These are phyloP conservation scores for Bradypus variegatus DNA, from an alignment of 2,797 vertebrate species.

Conservation along the genomic window DNA sequence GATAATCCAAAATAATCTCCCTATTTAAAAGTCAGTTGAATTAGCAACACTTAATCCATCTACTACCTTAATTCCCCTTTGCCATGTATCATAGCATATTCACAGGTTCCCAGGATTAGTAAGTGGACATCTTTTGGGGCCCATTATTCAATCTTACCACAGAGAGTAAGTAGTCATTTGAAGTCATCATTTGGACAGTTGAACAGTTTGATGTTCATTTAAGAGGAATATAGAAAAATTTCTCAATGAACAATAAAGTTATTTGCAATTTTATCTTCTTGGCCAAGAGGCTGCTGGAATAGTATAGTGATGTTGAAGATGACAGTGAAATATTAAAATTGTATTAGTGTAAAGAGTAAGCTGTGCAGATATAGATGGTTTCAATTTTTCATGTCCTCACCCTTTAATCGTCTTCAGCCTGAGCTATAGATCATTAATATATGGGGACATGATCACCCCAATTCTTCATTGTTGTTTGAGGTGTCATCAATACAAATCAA, in stretches of 20 bases:
- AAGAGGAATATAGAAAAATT: neutral
- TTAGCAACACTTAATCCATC: neutral
- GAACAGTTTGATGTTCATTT: neutral
- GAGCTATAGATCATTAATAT: neutral
- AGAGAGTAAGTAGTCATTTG: neutral
- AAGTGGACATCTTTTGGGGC: neutral
- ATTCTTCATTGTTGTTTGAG: neutral
- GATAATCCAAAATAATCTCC: neutral
- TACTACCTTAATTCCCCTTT: neutral
- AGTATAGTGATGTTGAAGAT: neutral
- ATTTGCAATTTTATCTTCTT: constrained; percentile 15
- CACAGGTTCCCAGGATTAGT: neutral
- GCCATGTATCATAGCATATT: neutral
- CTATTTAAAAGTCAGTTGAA: constrained; percentile 5
- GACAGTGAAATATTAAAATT: neutral
- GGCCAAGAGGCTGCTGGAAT: neutral
- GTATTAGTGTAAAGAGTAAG: neutral
- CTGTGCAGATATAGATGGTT: neutral
- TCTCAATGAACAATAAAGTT: neutral
- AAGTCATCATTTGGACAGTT: neutral
- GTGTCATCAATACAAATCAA: neutral
- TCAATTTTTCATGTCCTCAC: neutral
- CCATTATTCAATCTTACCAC: neutral
- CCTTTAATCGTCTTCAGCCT: neutral
- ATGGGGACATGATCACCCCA: neutral